A percentile compares a stretch with the other conserved stretches of the same genome.
Conservation (phyloP, 2,888 invertebrate species). For the Neoaliturus tenellus region DNA sequence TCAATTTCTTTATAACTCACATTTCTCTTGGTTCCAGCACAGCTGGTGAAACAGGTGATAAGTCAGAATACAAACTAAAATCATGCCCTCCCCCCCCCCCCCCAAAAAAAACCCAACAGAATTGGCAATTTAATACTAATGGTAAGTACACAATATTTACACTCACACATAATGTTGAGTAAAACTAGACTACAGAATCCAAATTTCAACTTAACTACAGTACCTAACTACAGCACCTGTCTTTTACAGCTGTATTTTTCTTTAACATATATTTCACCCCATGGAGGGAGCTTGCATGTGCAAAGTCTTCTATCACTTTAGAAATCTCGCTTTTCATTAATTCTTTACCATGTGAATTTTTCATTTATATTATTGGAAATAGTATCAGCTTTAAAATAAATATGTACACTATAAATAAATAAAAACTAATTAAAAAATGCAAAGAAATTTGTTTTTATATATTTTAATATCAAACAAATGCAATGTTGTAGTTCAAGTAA, state of each 20-base stretch:
- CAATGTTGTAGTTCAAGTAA: neutral
- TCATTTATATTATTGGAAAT: neutral
- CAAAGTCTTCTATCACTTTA: conserved; percentile 37
- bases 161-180: too few species aligned
- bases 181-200: too few species aligned
- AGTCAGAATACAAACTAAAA: too few species aligned
- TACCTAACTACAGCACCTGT: conserved; percentile 62
- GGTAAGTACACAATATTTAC: too few species aligned
- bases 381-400: neutral
- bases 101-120: too few species aligned
- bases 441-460: too few species aligned
- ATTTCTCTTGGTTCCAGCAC: too few species aligned
- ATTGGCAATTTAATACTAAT: too few species aligned
- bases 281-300: conserved; percentile 65
- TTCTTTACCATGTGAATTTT: neutral
- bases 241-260: conserved; percentile 54
- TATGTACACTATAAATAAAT: neutral
- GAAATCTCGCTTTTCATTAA: conserved; percentile 14
- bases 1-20: too few species aligned
- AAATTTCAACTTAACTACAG: neutral
- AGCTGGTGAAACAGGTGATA: too few species aligned
- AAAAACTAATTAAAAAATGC: neutral
- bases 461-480: too few species aligned
- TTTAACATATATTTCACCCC: conserved; percentile 64
- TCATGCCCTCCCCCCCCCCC: too few species aligned